These are phyloP conservation scores for Lithosia quadra DNA, from an alignment of 2,888 invertebrate species.

Conservation along the genomic window DNA sequence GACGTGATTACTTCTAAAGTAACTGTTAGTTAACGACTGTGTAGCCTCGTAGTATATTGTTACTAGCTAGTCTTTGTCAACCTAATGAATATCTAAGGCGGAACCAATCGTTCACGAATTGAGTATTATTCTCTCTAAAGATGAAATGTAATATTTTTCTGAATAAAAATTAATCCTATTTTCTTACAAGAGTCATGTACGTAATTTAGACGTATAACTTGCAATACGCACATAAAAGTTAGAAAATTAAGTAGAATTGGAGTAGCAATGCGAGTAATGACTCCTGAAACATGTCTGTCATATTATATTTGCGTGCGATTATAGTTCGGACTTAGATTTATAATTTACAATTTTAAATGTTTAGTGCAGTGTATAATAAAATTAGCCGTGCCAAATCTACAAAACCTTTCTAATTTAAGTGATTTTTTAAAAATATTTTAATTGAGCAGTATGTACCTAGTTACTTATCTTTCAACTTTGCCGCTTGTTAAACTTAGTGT, in stretches of 20 bases:
- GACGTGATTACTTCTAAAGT: slow-evolving; percentile 61
- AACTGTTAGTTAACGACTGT: slow-evolving; percentile 77
- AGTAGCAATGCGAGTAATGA: slow-evolving; percentile 57
- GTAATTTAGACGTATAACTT: slow-evolving; percentile 77
- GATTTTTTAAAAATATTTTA: slow-evolving; percentile 50
- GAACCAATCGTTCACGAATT: slow-evolving; percentile 79
- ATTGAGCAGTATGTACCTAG: slow-evolving; percentile 50
- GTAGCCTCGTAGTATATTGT: slow-evolving; percentile 76
- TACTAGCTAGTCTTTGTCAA: slow-evolving; percentile 75
- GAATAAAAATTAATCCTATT: slow-evolving; percentile 82
- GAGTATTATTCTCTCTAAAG: slow-evolving; percentile 72
- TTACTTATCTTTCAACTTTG: slow-evolving; percentile 52
- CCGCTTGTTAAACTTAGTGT: slow-evolving; percentile 52
- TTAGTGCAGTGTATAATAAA: slow-evolving; percentile 59
- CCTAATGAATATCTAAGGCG: slow-evolving; percentile 64
- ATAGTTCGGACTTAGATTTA: slow-evolving; percentile 46
- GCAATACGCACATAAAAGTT: slow-evolving; percentile 79
- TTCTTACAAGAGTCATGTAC: slow-evolving; percentile 80
- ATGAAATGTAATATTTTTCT: slow-evolving; percentile 79
- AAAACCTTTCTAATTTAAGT: slow-evolving; percentile 53
- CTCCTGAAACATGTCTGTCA: slow-evolving; percentile 50
- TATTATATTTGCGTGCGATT: slow-evolving; percentile 46
- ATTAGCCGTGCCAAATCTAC: slow-evolving; percentile 80
- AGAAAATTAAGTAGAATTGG: slow-evolving; percentile 62
- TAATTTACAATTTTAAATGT: slow-evolving; percentile 37